A percentile compares a stretch with the other conserved stretches of the same genome.
Evolutionary conservation across 92 coral and sea anemone species (phyloP).

Genomic region (Virgularia gustaviana): DNA sequence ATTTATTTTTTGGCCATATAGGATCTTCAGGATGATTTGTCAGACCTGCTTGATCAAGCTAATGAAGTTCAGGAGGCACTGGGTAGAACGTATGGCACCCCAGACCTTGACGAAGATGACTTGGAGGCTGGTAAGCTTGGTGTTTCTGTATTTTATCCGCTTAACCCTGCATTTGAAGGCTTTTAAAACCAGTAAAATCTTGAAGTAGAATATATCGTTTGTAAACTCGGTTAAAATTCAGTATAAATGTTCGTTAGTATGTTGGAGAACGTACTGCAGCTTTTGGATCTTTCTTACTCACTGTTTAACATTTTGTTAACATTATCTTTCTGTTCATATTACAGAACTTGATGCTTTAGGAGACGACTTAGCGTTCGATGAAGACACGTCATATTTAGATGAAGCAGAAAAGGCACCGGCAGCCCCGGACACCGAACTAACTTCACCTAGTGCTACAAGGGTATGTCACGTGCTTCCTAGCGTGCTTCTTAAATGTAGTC

Average conservation of each 20-base stretch:
- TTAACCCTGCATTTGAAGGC: too few species aligned
- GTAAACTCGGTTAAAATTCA: too few species aligned
- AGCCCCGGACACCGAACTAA: constrained; percentile 87
- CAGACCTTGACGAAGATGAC: constrained; percentile 94
- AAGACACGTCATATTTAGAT: constrained; percentile 96
- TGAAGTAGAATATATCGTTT: too few species aligned
- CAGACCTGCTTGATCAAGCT: constrained; percentile 96
- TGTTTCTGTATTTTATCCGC: too few species aligned
- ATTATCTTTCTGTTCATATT: too few species aligned
- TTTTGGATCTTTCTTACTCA: too few species aligned
- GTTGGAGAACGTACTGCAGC: too few species aligned
- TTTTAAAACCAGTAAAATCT: too few species aligned
- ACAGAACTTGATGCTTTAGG: constrained; percentile 97
- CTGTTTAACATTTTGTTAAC: too few species aligned
- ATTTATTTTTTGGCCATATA: too few species aligned
- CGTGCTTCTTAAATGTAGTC: not conserved
- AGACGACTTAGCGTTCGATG: constrained; percentile 89
- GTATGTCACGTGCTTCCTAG: not conserved
- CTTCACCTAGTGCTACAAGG: constrained; percentile 49
- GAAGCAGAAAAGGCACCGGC: constrained; percentile 91
- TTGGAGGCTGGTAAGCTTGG: constrained; percentile 88
- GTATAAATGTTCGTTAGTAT: too few species aligned
- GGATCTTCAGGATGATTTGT: constrained; percentile 98
- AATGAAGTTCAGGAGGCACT: constrained; percentile 92
- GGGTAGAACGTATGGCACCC: constrained; percentile 96